Percentiles rank a stretch among this genome's conserved stretches.
Evolutionary conservation across 2,113 vertebrate genomes (phyloP).

Genomic region (Uria lomvia): DNA sequence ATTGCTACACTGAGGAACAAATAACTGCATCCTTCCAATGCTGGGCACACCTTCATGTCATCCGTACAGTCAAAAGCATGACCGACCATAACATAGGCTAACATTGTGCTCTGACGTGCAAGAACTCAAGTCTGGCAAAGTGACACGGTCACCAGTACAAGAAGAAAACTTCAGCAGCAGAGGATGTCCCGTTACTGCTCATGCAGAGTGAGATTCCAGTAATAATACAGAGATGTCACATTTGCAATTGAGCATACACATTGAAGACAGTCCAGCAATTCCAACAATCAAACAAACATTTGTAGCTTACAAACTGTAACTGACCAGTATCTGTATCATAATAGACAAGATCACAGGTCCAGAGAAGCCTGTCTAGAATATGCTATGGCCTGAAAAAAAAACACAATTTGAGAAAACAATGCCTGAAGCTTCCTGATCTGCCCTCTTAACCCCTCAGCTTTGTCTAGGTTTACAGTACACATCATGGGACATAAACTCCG

Average conservation of each 20-base stretch:
- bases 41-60: neutral
- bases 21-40: neutral
- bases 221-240: rapidly evolving
- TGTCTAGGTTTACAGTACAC: neutral
- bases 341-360: neutral
- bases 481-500: neutral
- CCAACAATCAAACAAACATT: neutral
- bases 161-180: neutral
- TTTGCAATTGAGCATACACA: neutral
- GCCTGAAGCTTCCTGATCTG: neutral
- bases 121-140: neutral
- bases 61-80: neutral
- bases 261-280: neutral
- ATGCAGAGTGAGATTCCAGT: neutral
- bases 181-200: neutral
- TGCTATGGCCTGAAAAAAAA: neutral
- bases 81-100: neutral
- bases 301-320: neutral
- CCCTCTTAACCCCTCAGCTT: neutral
- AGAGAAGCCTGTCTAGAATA: neutral
- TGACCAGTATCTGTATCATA: neutral
- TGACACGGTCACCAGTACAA: neutral
- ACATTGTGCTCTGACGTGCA: neutral
- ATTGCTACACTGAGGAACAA: neutral
- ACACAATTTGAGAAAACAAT: neutral